Conservation (phyloP, 2,888 invertebrate genomes). For the Cenopis cana region DNA sequence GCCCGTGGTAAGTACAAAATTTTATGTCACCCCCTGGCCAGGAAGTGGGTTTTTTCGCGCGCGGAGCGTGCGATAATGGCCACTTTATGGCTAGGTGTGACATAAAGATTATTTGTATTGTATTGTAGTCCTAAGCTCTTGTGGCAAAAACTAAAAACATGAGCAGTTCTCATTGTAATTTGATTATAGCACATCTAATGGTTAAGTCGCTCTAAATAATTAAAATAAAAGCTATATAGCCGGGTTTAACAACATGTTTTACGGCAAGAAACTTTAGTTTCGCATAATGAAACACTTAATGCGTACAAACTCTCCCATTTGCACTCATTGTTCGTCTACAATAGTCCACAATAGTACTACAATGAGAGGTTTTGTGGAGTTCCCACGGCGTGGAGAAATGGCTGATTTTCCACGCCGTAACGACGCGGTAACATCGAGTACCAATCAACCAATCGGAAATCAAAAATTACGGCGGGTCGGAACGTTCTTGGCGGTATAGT, state of each 20-base stretch:
- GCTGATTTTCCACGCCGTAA: constrained; percentile 45
- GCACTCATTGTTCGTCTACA: constrained; percentile 34
- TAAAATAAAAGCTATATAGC: constrained; percentile 15
- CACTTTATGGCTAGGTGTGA: too few species aligned
- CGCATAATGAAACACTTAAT: constrained; percentile 40
- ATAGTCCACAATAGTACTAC: constrained; percentile 29
- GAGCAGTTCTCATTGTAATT: constrained; percentile 2
- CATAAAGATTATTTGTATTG: too few species aligned
- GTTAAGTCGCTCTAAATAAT: not conserved
- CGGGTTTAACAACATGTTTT: constrained; percentile 18
- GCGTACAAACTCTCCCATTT: constrained; percentile 41
- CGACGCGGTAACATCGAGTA: constrained; percentile 10
- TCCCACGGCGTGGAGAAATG: constrained; percentile 50
- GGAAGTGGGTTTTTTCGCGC: too few species aligned
- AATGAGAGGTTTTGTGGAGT: constrained; percentile 24
- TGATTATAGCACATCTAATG: constrained; percentile 2
- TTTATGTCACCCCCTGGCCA: too few species aligned
- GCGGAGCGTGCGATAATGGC: too few species aligned
- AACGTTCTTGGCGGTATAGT: not conserved
- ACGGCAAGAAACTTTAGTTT: constrained; percentile 41
- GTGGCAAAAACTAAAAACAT: constrained; percentile 1
- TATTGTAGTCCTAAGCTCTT: not conserved
- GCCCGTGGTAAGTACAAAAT: too few species aligned
- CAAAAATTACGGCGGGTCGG: not conserved
- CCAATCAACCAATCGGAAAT: constrained; percentile 27